phyloP scores from a whole-genome alignment of 1,140 invertebrate species.

The Drosophila seguyi region DNA sequence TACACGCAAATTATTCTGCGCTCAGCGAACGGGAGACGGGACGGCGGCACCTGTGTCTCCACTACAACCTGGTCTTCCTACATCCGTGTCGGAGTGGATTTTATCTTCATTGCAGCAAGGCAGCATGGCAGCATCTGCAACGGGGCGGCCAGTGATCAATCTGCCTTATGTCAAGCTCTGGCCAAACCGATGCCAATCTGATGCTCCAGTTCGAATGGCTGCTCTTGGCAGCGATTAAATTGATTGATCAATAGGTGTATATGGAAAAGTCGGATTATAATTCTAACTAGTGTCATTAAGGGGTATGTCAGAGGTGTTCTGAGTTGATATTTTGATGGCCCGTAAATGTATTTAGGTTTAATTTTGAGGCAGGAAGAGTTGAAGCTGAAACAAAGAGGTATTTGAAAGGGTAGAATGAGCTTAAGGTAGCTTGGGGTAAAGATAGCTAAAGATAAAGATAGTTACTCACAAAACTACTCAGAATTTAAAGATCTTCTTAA shows the following conservation, averaged over 20 bases:
- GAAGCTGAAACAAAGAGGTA: not conserved
- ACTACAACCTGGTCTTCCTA: slow-evolving; percentile 16
- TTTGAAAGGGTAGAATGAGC: not conserved
- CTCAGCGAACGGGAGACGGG: slow-evolving; percentile 44
- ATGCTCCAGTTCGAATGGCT: slow-evolving; percentile 52
- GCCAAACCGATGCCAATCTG: slow-evolving; percentile 35
- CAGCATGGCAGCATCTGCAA: slow-evolving; percentile 30
- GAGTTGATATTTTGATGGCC: not conserved
- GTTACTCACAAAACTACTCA: too few relatives aligned
- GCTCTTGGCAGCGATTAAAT: slow-evolving; percentile 35
- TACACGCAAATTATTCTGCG: slow-evolving; percentile 75
- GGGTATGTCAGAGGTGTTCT: not conserved
- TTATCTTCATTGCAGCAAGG: slow-evolving; percentile 24
- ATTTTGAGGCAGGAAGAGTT: too few relatives aligned
- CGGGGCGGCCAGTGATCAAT: slow-evolving; percentile 64
- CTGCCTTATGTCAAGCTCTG: slow-evolving; percentile 70
- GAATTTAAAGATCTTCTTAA: not conserved
- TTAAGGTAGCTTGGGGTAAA: too few relatives aligned
- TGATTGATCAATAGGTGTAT: slow-evolving; percentile 34
- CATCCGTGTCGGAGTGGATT: slow-evolving; percentile 11
- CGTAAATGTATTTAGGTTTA: not conserved
- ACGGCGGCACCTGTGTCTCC: slow-evolving; percentile 55
- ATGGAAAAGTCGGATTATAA: slow-evolving; percentile 4
- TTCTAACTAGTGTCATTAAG: slow-evolving; percentile 2
- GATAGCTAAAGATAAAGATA: too few relatives aligned